Base-by-base conservation (phyloP, 2,797 vertebrate genomes). In the Tenualosa thibaudeaui region DNA sequence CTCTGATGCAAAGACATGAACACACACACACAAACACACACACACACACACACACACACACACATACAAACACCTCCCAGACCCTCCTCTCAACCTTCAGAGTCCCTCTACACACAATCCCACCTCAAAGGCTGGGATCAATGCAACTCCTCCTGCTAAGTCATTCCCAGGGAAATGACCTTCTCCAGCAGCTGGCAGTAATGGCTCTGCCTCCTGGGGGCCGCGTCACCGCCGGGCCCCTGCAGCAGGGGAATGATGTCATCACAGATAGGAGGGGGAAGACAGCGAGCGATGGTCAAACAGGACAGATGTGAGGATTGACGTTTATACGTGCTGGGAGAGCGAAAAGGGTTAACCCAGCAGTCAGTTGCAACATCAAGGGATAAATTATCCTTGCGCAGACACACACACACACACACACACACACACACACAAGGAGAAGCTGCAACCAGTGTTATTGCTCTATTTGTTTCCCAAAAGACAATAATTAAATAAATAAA, bases 401-500 rank as follows among this genome's bases (percentile, higher is more conserved):
- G 7, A 40, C 31, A 71, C 31, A 71, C 65, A 37, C 26, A 31
- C 1, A 68, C 26, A 68, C 26, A 68, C 37, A 17, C 31, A 71
- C 31, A 17, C 68, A 40, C 26, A 40, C 68, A 75, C n/a, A 22
- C 22, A 17, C 15, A 15, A 24, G 62, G 37, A 40, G 81, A 88
- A 13, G 17, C 3, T 78, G 3, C 15, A 40, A 81, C 86, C 82
- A 3, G 85, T 62, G 90, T 90, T 92, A 91, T 90, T 88, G 86
- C 91, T 87, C 89, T 86, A 89, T 90, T 92, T 91, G 91, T 91
- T 90, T 92, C 91, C 89, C 71, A 89, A 91, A 92, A 90, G 90
- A 89, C 90, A 87, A 86, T 88, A 93, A 94, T 90, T 88, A 94
- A 93, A 93, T 92, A 93, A 91, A 93, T 89, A 93, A 92, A 91